These are phyloP conservation scores for Phyllotreta cruciferae DNA, from an alignment of 2,888 invertebrate species.

Conservation along the genomic window DNA sequence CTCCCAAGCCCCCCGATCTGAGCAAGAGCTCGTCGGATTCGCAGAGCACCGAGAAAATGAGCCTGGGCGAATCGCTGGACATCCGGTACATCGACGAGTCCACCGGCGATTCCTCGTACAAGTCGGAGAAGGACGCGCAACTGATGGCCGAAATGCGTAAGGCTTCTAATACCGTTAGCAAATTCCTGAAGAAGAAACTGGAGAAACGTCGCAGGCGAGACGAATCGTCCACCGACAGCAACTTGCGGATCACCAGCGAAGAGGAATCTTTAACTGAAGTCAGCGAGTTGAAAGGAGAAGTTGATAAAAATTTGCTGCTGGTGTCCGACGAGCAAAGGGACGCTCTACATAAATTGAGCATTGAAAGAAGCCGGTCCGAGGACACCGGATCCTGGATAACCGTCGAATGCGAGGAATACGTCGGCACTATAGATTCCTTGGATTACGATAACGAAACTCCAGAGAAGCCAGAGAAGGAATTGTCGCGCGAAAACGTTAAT, in stretches of 20 bases:
- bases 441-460: constrained; percentile 60
- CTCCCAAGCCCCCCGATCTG: constrained; percentile 58
- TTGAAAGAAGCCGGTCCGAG: constrained; percentile 68
- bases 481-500: constrained; percentile 41
- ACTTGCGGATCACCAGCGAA: constrained; percentile 65
- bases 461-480: constrained; percentile 51
- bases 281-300: constrained; percentile 65
- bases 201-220: constrained; percentile 49
- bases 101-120: constrained; percentile 58
- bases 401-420: constrained; percentile 71
- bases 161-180: constrained; percentile 55
- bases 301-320: constrained; percentile 62
- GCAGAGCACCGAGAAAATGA: constrained; percentile 55
- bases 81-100: constrained; percentile 60
- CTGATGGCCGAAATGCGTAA: constrained; percentile 56
- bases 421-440: constrained; percentile 70
- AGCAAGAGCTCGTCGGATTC: constrained; percentile 59
- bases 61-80: constrained; percentile 58
- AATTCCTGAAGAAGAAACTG: constrained; percentile 54
- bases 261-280: constrained; percentile 75
- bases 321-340: constrained; percentile 62
- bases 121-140: constrained; percentile 57
- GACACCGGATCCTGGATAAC: constrained; percentile 75
- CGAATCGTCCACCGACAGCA: constrained; percentile 62
- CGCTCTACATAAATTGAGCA: constrained; percentile 60